Base-by-base conservation (phyloP, 2,888 invertebrate genomes). In the Amblyteles armatorius region DNA sequence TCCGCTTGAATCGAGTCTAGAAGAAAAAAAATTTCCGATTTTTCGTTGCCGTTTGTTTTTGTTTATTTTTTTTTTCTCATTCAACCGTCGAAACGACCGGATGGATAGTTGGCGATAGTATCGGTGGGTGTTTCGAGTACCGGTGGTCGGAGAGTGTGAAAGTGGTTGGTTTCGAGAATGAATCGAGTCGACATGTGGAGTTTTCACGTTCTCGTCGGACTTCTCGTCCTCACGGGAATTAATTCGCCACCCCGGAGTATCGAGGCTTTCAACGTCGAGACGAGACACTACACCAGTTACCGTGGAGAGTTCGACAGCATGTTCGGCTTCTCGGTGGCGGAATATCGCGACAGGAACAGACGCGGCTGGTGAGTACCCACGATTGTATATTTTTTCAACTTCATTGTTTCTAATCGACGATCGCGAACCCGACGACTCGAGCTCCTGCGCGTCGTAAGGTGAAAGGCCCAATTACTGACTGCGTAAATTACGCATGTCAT, bases 311-410 rank as follows among this genome's bases (percentile, higher is more conserved):
- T 81, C 0, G 77, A 74, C 16, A 93, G 92, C 67, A 94, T 93
- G 94, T 93, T 94, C 77, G 94, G 94, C 60, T 94, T 92, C 82
- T 91, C 94, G 1, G 93, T 93, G 29, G 91, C 93, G 13, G 90
- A 90, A 78, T 92, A 93, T 87, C 90, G 92, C 33, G 93, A 93
- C 85, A 85, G 68, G 44, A 80, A 79, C 40, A 86, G 88, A 63
- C 91, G 91, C 19, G 93, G 93, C 84, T 93, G 93, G 93, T 91
- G 79, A 91, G 88, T 80, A 55, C 11, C 72, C 36, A 65, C 33
- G 78, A 78, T 81, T 55, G 57, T 13, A 22, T 9, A 55, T 33
- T 72, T 4, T 36, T 60, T 36, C 55, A 76, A 52, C 19, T 29
- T 1, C 44, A 55, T 50, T 71, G 36, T 57, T 60, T 81, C 55